A percentile compares a stretch with the other conserved stretches of the same genome.
These are phyloP conservation scores for Paraplagusia blochii DNA, from an alignment of 2,113 vertebrate genomes.

Conservation along the genomic window DNA sequence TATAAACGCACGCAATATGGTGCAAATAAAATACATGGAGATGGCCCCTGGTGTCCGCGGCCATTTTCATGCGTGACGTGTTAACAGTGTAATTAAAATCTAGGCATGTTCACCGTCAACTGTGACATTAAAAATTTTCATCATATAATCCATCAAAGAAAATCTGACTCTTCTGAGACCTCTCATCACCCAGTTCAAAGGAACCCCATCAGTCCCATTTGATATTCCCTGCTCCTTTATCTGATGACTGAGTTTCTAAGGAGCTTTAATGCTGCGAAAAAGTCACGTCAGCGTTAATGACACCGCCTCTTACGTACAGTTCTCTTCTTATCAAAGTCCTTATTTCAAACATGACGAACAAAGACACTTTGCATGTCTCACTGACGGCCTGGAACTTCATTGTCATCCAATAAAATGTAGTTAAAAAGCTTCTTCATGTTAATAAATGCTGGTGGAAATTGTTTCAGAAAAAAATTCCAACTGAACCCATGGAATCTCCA, in stretches of 20 bases:
- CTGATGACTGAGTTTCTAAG: constrained; percentile 53
- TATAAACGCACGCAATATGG: not conserved
- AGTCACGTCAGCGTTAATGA: constrained; percentile 50
- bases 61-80: constrained; percentile 30
- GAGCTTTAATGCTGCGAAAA: constrained; percentile 55
- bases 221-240: constrained; percentile 49
- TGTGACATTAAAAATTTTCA: constrained; percentile 55
- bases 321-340: constrained; percentile 9
- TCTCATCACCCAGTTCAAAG: constrained; percentile 68
- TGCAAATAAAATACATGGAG: constrained; percentile 22
- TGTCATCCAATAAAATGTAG: too few species aligned
- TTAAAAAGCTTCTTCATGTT: too few species aligned
- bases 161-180: constrained; percentile 46
- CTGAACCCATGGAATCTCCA: too few species aligned
- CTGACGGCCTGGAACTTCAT: too few species aligned
- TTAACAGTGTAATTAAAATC: constrained; percentile 45
- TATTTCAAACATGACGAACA: not conserved
- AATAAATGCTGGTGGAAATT: too few species aligned
- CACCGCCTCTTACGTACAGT: constrained; percentile 20
- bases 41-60: constrained; percentile 12
- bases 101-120: constrained; percentile 46
- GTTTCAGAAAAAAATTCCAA: too few species aligned
- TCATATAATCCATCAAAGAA: constrained; percentile 68
- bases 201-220: constrained; percentile 34
- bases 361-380: too few species aligned